A percentile compares a stretch with the other conserved stretches of the same genome.
These are phyloP conservation scores for Eudyptes chrysolophus DNA, from an alignment of 2,113 vertebrate genomes.

Conservation along the genomic window DNA sequence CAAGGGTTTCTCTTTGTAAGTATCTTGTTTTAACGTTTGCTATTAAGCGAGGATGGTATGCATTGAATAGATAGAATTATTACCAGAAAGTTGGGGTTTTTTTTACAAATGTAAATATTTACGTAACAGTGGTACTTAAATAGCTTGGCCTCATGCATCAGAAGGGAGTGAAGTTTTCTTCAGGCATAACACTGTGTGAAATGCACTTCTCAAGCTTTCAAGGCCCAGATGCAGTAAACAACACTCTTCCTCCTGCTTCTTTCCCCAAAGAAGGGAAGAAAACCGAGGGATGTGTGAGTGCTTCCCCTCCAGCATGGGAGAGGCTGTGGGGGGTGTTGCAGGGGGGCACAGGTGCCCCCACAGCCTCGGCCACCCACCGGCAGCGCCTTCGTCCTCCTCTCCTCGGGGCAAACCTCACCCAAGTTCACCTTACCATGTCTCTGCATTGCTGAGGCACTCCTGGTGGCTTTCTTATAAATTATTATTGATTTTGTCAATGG, in stretches of 20 bases:
- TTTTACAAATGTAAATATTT: conserved; percentile 30
- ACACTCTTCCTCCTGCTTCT: not conserved
- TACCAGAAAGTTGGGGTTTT: not conserved
- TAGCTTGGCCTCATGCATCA: not conserved
- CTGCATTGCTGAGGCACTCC: not conserved
- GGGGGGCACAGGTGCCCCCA: fast-evolving
- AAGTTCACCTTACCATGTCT: fast-evolving
- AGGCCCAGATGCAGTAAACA: not conserved
- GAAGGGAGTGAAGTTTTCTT: not conserved
- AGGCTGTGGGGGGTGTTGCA: not conserved
- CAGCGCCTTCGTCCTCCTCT: not conserved
- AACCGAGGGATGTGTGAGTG: fast-evolving
- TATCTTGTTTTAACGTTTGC: conserved; percentile 27
- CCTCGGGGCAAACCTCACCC: not conserved
- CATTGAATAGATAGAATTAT: not conserved
- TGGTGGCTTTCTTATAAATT: not conserved
- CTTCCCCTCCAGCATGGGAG: fast-evolving
- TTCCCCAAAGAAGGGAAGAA: not conserved
- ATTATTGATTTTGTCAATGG: not conserved
- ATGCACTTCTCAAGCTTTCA: not conserved
- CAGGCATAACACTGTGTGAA: not conserved
- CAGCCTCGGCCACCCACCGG: fast-evolving
- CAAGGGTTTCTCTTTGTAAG: not conserved
- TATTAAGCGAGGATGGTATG: not conserved
- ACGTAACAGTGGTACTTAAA: not conserved